Evolutionary conservation across 2,888 invertebrate genomes (phyloP), one percentile per base, ranked within the genome.

Genomic region (Hirtodrosophila cameraria): DNA sequence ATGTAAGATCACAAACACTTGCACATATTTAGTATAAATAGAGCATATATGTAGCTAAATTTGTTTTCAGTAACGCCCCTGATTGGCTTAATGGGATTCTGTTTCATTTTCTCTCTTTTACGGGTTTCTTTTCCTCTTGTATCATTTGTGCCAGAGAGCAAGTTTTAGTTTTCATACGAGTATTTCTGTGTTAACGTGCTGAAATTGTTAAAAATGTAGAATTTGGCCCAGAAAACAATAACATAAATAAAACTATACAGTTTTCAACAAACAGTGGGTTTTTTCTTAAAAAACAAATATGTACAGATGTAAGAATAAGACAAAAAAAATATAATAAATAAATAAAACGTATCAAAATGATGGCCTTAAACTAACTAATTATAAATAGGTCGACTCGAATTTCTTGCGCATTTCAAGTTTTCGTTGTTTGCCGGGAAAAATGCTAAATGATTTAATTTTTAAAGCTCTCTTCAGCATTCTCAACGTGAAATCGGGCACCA

Each of bases 401-500:
- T 84, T 88, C 5, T 70, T 59, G 30, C 74, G 79, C 66, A 79
- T 63, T 38, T 86, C 59, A 4, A 78, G 42, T 43, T 85, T 80
- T 2, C 84, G 74, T 53, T 83, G 75, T 15, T 69, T 84, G 31
- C 89, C 90, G 0, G 90, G 90, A 18, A 87, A 90, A 39, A 90
- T 86, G 25, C 50, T 88, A 13, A 84, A 80, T 18, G 75, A 70
- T 31, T 89, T 89, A 43, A 90, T 75, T 13, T 87, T 84, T 2
- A 90, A 61, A 1, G 79, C 88, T 35, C 85, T 65, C 33, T 75
- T 75, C 35, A 88, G 78, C 67, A 88, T 79, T 9, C 87, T 75
- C 15, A 89, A 69, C n/a, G 87, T 84, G 42, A 89, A 92, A 87
- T 94, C 94, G 0, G 95, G 95, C 33, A 92, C 72, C 8, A 95